These are phyloP conservation scores for Clusia tigrina DNA, from an alignment of 2,888 invertebrate species.

Conservation along the genomic window DNA sequence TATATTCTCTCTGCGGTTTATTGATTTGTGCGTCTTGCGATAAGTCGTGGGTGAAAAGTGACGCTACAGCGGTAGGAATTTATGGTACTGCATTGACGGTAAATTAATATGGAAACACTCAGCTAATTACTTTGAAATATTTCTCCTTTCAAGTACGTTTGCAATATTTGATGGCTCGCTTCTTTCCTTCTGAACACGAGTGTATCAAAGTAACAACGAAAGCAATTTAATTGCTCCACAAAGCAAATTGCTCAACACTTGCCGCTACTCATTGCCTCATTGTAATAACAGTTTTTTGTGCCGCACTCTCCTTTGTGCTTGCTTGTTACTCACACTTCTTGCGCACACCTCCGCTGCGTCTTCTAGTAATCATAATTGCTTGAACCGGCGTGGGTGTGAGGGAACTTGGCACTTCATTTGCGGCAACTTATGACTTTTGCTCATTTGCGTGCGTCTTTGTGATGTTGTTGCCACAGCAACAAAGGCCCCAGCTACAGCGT, in stretches of 20 bases:
- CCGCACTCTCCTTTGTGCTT: neutral
- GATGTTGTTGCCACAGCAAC: constrained; percentile 4
- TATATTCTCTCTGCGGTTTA: neutral
- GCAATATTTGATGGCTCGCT: no score
- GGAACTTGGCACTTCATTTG: constrained; percentile 2
- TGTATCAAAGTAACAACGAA: no score
- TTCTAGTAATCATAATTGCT: constrained; percentile 3
- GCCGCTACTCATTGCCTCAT: neutral
- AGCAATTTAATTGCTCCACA: neutral
- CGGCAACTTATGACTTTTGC: constrained; percentile 3
- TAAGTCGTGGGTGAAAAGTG: no score
- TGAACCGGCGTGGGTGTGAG: neutral
- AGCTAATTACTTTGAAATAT: no score
- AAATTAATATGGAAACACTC: no score
- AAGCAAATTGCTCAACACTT: neutral
- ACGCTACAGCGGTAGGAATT: no score
- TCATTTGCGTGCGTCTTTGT: neutral
- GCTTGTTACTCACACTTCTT: neutral
- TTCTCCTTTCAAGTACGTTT: no score
- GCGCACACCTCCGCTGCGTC: neutral
- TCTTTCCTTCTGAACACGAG: no score
- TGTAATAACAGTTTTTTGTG: neutral
- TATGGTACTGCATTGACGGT: no score
- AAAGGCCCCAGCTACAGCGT: neutral
- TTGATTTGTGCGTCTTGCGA: neutral